Conservation (phyloP, 2,888 invertebrate genomes). For the Tridacna gigas region DNA sequence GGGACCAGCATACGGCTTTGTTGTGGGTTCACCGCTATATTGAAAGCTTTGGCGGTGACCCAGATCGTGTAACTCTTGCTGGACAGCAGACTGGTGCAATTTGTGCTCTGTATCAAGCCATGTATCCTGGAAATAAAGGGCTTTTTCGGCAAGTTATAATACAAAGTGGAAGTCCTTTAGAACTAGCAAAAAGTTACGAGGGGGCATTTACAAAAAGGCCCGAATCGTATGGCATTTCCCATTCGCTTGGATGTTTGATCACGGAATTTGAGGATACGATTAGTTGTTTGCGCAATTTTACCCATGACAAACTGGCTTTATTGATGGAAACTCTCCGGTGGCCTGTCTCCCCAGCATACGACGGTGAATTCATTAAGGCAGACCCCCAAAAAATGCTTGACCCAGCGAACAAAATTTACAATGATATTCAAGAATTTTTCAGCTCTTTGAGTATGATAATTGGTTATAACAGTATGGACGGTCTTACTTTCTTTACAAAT, state of each 20-base stretch:
- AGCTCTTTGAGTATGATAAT: constrained; percentile 8
- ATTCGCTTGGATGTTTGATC: constrained; percentile 16
- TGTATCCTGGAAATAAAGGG: constrained; percentile 20
- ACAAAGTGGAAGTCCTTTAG: constrained; percentile 14
- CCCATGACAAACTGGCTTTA: background rate
- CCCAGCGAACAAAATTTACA: background rate
- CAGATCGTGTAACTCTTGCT: constrained; percentile 7
- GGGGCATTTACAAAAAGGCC: constrained; percentile 8
- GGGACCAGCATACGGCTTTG: constrained; percentile 19
- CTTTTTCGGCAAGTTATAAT: constrained; percentile 14
- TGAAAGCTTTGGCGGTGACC: constrained; percentile 1
- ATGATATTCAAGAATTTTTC: constrained; percentile 6
- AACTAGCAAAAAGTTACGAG: background rate
- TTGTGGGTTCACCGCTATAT: background rate
- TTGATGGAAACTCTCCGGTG: background rate
- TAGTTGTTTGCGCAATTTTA: constrained; percentile 1
- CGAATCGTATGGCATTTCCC: background rate
- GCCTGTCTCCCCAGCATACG: constrained; percentile 13
- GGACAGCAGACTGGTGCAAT: constrained; percentile 24
- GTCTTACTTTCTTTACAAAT: background rate
- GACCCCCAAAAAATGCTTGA: background rate
- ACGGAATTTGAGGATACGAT: constrained; percentile 1
- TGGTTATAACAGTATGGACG: constrained; percentile 17
- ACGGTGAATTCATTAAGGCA: constrained; percentile 15
- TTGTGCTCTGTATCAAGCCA: constrained; percentile 17